Evolutionary conservation across 2,797 vertebrate species (phyloP).

Genomic region (Bovichtus diacanthus): DNA sequence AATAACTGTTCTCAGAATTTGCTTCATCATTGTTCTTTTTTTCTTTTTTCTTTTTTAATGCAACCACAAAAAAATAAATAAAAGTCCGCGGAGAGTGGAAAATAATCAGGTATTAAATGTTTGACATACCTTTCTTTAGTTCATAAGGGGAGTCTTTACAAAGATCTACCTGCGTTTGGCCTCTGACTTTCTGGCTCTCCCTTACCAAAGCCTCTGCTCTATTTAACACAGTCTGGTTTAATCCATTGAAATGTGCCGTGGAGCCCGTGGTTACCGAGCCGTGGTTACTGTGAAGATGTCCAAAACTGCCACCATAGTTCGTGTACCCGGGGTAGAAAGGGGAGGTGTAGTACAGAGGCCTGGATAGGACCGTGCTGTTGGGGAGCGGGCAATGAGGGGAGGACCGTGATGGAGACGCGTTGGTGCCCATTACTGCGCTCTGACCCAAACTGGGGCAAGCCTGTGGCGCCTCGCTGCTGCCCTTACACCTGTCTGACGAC

Average conservation of each 20-base stretch:
- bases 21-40: conserved; percentile 77
- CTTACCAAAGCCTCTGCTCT: conserved; percentile 96
- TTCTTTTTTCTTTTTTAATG: conserved; percentile 80
- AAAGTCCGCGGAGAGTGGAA: conserved; percentile 86
- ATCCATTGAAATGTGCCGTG: conserved; percentile 97
- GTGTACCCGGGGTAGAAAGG: conserved; percentile 98
- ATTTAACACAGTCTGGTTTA: conserved; percentile 98
- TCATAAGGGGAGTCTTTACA: conserved; percentile 99
- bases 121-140: conserved; percentile 99
- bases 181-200: conserved; percentile 93
- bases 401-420: conserved; percentile 83
- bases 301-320: conserved; percentile 97
- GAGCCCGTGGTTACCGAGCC: conserved; percentile 84
- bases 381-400: conserved; percentile 91
- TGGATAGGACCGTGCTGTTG: conserved; percentile 92
- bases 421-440: conserved; percentile 82
- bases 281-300: conserved; percentile 93
- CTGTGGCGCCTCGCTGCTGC: conserved; percentile 81
- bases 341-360: conserved; percentile 96
- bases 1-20: conserved; percentile 85
- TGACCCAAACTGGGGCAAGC: conserved; percentile 77
- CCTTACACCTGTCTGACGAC: conserved; percentile 95
- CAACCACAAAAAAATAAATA: conserved; percentile 92
- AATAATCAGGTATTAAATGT: conserved; percentile 94
- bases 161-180: conserved; percentile 95